Percentiles rank a stretch among this genome's conserved stretches.
Conservation (phyloP, 2,888 invertebrate species). For the Keiferia lycopersicella region DNA sequence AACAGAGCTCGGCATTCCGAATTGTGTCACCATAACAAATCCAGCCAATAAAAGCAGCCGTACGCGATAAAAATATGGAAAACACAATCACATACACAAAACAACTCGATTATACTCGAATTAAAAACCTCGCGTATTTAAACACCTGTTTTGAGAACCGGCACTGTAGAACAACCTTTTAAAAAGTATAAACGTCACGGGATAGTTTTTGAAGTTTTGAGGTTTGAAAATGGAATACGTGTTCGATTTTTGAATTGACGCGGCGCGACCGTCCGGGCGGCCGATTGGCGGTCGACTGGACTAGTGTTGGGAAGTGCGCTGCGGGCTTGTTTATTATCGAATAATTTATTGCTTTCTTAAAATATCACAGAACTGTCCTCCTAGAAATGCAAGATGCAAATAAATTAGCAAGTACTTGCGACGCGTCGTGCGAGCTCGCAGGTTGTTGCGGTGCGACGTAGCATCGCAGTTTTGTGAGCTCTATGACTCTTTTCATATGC, state of each 20-base stretch:
- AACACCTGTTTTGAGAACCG: slow-evolving; percentile 1
- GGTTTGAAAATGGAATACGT: slow-evolving; percentile 37
- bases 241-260: slow-evolving; percentile 41
- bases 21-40: slow-evolving; percentile 59
- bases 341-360: slow-evolving; percentile 8
- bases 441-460: too few species aligned
- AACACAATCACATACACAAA: slow-evolving; percentile 38
- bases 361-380: background rate
- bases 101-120: background rate
- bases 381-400: too few species aligned
- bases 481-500: too few species aligned
- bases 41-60: slow-evolving; percentile 30
- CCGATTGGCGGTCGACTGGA: slow-evolving; percentile 57
- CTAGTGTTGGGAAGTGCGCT: slow-evolving; percentile 50
- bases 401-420: too few species aligned
- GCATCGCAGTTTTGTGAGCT: too few species aligned
- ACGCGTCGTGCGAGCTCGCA: too few species aligned
- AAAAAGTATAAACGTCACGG: background rate
- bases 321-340: background rate
- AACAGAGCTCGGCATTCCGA: slow-evolving; percentile 34
- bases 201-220: background rate
- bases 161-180: slow-evolving; percentile 31
- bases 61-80: slow-evolving; percentile 42
- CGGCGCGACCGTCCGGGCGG: slow-evolving; percentile 57
- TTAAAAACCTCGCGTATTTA: background rate